Evolutionary conservation across 2,888 invertebrate species (phyloP).

Genomic region (Macaria notata): DNA sequence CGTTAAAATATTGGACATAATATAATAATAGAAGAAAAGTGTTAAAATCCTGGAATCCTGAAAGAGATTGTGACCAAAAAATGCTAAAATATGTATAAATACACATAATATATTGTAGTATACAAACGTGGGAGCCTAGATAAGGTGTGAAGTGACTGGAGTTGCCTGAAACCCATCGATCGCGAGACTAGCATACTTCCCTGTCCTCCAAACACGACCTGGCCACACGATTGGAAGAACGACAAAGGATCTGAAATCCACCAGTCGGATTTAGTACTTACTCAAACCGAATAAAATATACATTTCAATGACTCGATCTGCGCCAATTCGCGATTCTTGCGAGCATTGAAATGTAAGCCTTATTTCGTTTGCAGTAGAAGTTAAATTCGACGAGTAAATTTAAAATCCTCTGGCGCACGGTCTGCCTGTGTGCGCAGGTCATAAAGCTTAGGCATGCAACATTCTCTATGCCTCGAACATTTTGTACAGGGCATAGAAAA

Average conservation of each 20-base stretch:
- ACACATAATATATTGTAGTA: conserved; percentile 26
- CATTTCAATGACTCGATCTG: too few species aligned
- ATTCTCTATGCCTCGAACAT: conserved; percentile 41
- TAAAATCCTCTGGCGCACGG: too few species aligned
- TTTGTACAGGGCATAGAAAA: conserved; percentile 45
- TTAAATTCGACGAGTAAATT: too few species aligned
- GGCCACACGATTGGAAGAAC: too few species aligned
- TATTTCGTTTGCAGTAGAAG: too few species aligned
- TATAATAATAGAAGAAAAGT: neutral
- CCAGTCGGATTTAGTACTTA: too few species aligned
- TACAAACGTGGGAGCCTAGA: conserved; percentile 45
- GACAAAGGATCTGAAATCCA: too few species aligned
- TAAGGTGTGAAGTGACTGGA: conserved; percentile 43
- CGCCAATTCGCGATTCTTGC: too few species aligned
- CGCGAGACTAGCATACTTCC: conserved; percentile 66
- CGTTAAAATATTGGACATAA: neutral
- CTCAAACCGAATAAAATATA: too few species aligned
- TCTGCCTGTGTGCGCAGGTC: too few species aligned
- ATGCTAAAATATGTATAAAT: conserved; percentile 35
- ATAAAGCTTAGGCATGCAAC: conserved; percentile 72
- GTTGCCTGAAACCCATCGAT: conserved; percentile 40
- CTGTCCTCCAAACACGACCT: conserved; percentile 57
- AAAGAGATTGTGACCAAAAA: conserved; percentile 38
- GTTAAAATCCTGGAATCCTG: conserved; percentile 50
- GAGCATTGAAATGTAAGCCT: too few species aligned